Percentiles rank a stretch among this genome's conserved stretches.
phyloP scores from a whole-genome alignment of 2,888 invertebrate genomes.

The Leptopilina drosophilae region DNA sequence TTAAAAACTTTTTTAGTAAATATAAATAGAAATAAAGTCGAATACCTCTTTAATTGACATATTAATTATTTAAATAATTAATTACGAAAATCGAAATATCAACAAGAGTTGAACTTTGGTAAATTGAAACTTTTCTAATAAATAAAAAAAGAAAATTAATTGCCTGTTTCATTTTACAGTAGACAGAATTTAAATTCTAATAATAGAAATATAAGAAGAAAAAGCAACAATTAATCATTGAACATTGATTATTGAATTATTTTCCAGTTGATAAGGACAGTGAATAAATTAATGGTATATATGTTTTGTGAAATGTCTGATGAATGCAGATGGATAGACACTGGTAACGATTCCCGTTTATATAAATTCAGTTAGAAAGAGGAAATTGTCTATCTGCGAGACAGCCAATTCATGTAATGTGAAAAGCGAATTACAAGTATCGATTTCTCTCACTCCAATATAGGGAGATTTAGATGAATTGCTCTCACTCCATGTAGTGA shows the following conservation, averaged over 20 bases:
- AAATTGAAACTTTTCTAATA: neutral
- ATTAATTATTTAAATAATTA: neutral
- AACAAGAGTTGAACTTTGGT: neutral
- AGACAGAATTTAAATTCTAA: too few species aligned
- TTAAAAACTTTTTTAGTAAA: too few species aligned
- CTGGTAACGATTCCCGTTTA: constrained; percentile 54
- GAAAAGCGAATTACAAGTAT: constrained; percentile 54
- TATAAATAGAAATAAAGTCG: too few species aligned
- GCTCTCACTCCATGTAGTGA: neutral
- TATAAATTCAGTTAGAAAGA: constrained; percentile 60
- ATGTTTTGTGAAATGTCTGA: constrained; percentile 1
- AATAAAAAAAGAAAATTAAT: neutral
- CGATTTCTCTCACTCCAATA: constrained; percentile 31
- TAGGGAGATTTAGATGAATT: constrained; percentile 3
- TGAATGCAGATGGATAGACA: constrained; percentile 11
- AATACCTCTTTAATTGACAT: too few species aligned
- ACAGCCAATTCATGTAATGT: constrained; percentile 58
- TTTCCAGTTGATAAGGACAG: neutral
- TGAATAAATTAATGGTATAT: neutral
- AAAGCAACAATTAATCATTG: too few species aligned
- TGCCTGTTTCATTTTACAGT: neutral
- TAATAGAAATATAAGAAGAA: neutral
- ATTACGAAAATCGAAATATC: neutral
- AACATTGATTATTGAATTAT: constrained; percentile 3
- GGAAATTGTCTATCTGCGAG: constrained; percentile 63